Evolutionary conservation across 2,888 invertebrate species (phyloP).

Genomic region (Sclerodermus sp.): DNA sequence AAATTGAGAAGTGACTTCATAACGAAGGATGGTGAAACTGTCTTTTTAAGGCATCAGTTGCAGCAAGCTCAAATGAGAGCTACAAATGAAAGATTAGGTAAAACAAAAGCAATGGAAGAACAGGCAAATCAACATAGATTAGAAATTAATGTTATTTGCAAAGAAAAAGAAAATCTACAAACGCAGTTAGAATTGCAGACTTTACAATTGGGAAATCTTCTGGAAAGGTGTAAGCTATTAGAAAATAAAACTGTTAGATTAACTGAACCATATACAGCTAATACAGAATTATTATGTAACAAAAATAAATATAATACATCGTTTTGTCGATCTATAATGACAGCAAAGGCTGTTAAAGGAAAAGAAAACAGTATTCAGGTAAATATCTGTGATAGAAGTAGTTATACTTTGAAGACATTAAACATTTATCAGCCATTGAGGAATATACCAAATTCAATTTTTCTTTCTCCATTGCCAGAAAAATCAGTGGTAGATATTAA

Average conservation of each 20-base stretch:
- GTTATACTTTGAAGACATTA: slow-evolving; percentile 5
- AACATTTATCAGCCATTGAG: slow-evolving; percentile 38
- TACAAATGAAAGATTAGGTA: slow-evolving; percentile 39
- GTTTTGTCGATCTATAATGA: slow-evolving; percentile 25
- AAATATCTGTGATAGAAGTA: slow-evolving; percentile 9
- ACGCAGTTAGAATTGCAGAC: slow-evolving; percentile 46
- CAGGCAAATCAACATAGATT: slow-evolving; percentile 35
- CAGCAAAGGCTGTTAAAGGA: slow-evolving; percentile 16
- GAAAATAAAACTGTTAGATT: slow-evolving; percentile 43
- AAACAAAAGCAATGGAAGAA: slow-evolving; percentile 39
- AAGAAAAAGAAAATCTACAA: slow-evolving; percentile 44
- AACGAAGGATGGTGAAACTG: slow-evolving; percentile 47
- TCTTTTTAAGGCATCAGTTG: slow-evolving; percentile 42
- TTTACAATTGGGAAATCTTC: slow-evolving; percentile 37
- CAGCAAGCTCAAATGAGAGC: slow-evolving; percentile 37
- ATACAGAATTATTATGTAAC: slow-evolving; percentile 19
- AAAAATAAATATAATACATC: slow-evolving; percentile 28
- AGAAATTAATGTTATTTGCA: slow-evolving; percentile 37
- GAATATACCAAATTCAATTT: slow-evolving; percentile 41
- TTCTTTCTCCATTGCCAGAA: slow-evolving; percentile 41
- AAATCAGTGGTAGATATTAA: slow-evolving; percentile 48
- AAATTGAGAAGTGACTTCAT: slow-evolving; percentile 41
- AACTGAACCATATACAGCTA: slow-evolving; percentile 36
- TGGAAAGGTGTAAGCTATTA: slow-evolving; percentile 43
- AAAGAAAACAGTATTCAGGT: slow-evolving; percentile 34